Percentiles rank a stretch among this genome's conserved stretches.
Evolutionary conservation across 2,888 invertebrate species (phyloP).

Genomic region (Mantis religiosa): DNA sequence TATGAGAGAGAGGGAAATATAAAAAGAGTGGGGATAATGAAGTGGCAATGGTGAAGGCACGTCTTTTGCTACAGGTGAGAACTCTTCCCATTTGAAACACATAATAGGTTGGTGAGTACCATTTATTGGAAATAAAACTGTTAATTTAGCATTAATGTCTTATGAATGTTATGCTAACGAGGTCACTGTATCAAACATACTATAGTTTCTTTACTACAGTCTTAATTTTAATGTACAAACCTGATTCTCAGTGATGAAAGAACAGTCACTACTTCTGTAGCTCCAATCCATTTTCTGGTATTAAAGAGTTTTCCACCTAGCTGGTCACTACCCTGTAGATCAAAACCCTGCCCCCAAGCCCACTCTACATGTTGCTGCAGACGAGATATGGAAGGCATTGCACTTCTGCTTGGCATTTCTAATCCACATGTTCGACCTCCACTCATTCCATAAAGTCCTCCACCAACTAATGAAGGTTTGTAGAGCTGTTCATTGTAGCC

Average conservation of each 20-base stretch:
- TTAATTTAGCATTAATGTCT: no score
- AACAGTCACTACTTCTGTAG: constrained; percentile 83
- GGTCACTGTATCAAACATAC: no score
- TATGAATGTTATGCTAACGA: no score
- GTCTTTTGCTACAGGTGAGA: no score
- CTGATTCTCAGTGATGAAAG: constrained; percentile 76
- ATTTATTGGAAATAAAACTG: no score
- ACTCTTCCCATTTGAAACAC: no score
- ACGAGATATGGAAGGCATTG: constrained; percentile 80
- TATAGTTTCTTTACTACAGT: neutral
- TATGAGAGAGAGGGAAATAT: no score
- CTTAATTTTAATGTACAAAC: constrained; percentile 42
- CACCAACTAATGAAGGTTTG: constrained; percentile 43
- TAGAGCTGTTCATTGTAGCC: constrained; percentile 59
- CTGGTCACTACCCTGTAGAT: constrained; percentile 79
- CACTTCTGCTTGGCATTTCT: constrained; percentile 54
- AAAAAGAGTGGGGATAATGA: no score
- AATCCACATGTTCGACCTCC: constrained; percentile 18
- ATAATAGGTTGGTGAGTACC: no score
- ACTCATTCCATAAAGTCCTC: constrained; percentile 32
- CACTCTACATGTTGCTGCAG: constrained; percentile 80
- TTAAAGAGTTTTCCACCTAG: constrained; percentile 75
- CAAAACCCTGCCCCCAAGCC: constrained; percentile 78
- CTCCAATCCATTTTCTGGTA: constrained; percentile 90
- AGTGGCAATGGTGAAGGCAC: no score